Conservation (phyloP, 2,888 invertebrate genomes). For the Tolmerus cingulatus region DNA sequence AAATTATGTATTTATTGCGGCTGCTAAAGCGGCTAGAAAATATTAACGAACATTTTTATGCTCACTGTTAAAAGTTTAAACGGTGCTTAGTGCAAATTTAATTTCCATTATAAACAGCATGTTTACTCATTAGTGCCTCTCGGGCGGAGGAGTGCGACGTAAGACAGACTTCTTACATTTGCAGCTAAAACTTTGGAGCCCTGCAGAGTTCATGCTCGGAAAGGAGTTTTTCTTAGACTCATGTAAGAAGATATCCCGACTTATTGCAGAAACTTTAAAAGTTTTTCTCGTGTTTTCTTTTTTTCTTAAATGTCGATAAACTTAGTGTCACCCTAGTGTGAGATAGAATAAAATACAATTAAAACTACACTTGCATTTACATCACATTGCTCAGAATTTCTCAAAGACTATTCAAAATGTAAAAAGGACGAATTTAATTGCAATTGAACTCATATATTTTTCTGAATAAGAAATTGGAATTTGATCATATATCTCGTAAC, state of each 20-base stretch:
- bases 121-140: background rate
- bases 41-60: background rate
- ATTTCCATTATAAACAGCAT: background rate
- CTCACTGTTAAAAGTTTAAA: background rate
- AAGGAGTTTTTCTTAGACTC: background rate
- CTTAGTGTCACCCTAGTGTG: no score
- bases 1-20: background rate
- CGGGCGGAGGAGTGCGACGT: background rate
- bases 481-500: no score
- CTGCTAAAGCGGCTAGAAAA: background rate
- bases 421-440: no score
- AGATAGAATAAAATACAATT: no score
- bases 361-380: no score
- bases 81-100: background rate
- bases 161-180: background rate
- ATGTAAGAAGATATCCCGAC: background rate
- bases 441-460: no score
- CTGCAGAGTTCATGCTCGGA: background rate
- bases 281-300: no score
- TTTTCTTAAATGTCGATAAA: no score
- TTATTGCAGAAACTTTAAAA: background rate
- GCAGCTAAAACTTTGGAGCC: background rate
- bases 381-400: no score
- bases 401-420: no score
- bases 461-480: no score